Evolutionary conservation across 2,888 invertebrate genomes (phyloP).

Genomic region (Erannis defoliaria): DNA sequence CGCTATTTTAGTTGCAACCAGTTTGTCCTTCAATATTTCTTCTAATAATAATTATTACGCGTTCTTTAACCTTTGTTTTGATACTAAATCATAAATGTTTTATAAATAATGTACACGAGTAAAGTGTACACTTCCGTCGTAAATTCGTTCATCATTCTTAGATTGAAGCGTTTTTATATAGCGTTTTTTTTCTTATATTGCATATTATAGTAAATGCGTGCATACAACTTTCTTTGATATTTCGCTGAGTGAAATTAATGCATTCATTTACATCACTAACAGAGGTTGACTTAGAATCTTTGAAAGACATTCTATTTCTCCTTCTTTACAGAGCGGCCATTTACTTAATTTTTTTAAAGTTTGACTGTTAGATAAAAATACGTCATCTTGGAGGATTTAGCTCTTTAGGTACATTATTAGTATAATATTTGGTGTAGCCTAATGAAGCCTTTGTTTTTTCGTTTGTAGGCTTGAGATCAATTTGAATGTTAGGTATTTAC

Average conservation of each 20-base stretch:
- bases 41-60: constrained; percentile 3
- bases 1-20: constrained; percentile 41
- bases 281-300: neutral
- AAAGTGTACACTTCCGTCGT: constrained; percentile 32
- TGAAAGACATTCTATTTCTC: neutral
- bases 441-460: no score
- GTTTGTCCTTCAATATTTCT: constrained; percentile 48
- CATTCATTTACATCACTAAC: constrained; percentile 37
- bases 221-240: constrained; percentile 44
- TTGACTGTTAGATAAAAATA: no score
- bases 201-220: constrained; percentile 33
- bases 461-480: no score
- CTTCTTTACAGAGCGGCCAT: neutral
- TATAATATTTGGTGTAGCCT: no score
- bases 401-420: no score
- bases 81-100: neutral
- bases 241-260: constrained; percentile 38
- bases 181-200: constrained; percentile 39
- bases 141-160: constrained; percentile 27
- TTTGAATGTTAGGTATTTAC: no score
- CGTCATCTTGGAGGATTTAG: no score
- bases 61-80: neutral
- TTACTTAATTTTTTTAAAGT: neutral
- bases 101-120: neutral
- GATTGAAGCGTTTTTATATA: constrained; percentile 37